Evolutionary conservation across 2,888 invertebrate genomes (phyloP).

Genomic region (Periphyllus acericola): DNA sequence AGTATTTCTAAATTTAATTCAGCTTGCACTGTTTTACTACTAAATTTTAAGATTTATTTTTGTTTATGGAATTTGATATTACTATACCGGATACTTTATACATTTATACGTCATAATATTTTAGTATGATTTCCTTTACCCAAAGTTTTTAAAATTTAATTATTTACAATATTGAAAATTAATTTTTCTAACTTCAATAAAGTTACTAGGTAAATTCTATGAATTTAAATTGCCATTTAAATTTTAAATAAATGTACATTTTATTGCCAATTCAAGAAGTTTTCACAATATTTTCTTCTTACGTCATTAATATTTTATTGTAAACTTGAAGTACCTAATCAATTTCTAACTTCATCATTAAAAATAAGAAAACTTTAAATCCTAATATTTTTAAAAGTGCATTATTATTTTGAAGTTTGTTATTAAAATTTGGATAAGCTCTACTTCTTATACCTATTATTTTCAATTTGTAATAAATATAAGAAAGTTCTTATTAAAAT

Average conservation of each 20-base stretch:
- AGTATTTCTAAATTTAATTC: constrained; percentile 11
- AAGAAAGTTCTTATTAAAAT: neutral
- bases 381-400: neutral
- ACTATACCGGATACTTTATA: neutral
- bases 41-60: constrained; percentile 2
- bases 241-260: neutral
- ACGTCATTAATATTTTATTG: constrained; percentile 19
- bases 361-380: neutral
- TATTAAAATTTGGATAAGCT: neutral
- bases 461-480: neutral
- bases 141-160: too few relatives aligned
- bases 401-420: neutral
- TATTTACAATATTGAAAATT: too few relatives aligned
- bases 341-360: neutral
- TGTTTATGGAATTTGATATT: neutral
- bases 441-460: neutral
- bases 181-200: too few relatives aligned
- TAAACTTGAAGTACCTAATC: neutral
- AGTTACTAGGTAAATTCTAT: too few relatives aligned
- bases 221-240: too few relatives aligned
- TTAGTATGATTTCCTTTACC: too few relatives aligned
- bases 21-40: neutral
- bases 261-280: neutral
- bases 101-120: too few relatives aligned
- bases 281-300: neutral